Evolutionary conservation across 2,888 invertebrate genomes (phyloP), one percentile per base, ranked within the genome.

Genomic region (Aleiodes leptofemur): DNA sequence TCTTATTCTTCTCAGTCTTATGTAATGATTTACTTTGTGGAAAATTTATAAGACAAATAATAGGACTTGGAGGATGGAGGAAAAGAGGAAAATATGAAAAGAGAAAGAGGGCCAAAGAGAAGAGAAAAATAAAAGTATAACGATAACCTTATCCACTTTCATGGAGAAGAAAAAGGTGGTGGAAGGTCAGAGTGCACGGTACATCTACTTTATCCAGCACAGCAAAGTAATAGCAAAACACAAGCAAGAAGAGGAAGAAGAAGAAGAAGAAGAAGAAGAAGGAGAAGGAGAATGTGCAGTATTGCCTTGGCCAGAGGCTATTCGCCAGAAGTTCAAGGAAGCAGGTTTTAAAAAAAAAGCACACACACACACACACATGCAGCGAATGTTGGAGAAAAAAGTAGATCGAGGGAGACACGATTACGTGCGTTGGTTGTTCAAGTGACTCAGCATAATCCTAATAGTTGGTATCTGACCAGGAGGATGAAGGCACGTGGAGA

Each of bases 101-200:
- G 77, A 77, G 74, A 76, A 79, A 77, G 79, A 82, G 78, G 23
- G 23, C 23, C 23, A 23, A 23, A 23, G 78, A 76, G 81, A 81
- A 81, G 74, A 77, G 76, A 82, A 81, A 72, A 16, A 29, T 14
- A 48, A 64, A 66, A 14, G 70, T 51, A 16, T 56, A 76, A 66
- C 69, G 70, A 66, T 70, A 69, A 69, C 48, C 69, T 72, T 69
- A 72, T 57, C 34, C 23, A 69, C 69, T 76, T 73, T 70, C 73
- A 70, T 70, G 73, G 57, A 61, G 34, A 57, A 72, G 57, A 43
- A 69, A 64, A 73, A 31, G 64, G 55, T 38, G 73, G 70, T 70
- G 72, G 68, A 72, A 75, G 51, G 75, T 66, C 71, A 53, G 61
- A 34, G 16, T 56, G 68, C 55, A 43, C 14, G 31, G 16, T 48